Evolutionary conservation across 2,888 invertebrate species (phyloP), one percentile per base, ranked within the genome.

Genomic region (Acleris literana): DNA sequence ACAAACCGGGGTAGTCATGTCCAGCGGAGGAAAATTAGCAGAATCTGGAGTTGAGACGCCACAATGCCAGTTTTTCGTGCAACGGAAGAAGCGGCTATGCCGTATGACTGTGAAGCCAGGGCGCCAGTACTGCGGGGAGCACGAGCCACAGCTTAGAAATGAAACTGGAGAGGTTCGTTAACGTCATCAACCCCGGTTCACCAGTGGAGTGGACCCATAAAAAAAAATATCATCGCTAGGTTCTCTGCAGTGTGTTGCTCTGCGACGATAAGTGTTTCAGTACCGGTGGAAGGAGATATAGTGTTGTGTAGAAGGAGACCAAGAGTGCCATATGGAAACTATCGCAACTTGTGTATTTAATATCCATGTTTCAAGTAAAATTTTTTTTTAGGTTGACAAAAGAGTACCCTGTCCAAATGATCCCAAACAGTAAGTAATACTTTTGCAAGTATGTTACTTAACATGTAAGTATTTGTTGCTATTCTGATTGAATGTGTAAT

Each of bases 361-460:
- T 39, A 39, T 11, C 39, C 39, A 13, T 39, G 11, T 11, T 13
- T 13, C 11, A 39, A 39, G 33, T 11, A 13, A 13, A 1, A 4
- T 13, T 39, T 39, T 39, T 59, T 82, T 89, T 62, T 82, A 93
- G 93, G 76, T 72, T 62, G 84, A 90, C 74, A 79, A 84, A 49
- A 91, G 96, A 63, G 93, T 96, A 69, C 92, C 94, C 22, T 97
- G 96, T 74, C 96, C 96, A 1, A 87, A 96, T 70, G 96, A 96
- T 84, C 91, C 94, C 1, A 95, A 95, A 77, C 96, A 97, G 94
- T 96, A 90, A 84, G 94, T 93, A 56, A 64, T 2, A 58, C 0
- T 49, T 25, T 43, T 52, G 9, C 39, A 52, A 53, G 17, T 13
- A n/a, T 46, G n/a, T 46, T 46, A 5, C n/a, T 17, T 7, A 33